Percentiles rank a stretch among this genome's conserved stretches.
Conservation (phyloP, 2,797 vertebrate genomes). For the Dryobates pubescens region DNA sequence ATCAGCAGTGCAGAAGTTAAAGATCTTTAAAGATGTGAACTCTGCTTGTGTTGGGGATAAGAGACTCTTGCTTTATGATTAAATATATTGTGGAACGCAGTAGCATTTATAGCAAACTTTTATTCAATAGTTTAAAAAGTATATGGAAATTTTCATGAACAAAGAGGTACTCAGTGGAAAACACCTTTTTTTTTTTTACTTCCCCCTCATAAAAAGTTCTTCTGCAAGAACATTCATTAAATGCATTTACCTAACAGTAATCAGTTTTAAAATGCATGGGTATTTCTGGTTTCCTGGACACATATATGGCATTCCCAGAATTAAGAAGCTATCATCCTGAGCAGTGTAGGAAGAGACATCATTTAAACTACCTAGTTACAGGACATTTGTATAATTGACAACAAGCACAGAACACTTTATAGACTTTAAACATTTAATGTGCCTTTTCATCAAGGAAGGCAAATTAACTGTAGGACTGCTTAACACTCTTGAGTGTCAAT, state of each 20-base stretch:
- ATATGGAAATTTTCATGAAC: constrained; percentile 54
- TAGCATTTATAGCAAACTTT: constrained; percentile 70
- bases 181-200: not conserved
- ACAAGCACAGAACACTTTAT: constrained; percentile 58
- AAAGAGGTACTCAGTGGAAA: constrained; percentile 44
- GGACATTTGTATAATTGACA: constrained; percentile 55
- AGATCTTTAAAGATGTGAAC: not conserved
- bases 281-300: constrained; percentile 18
- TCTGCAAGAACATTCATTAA: constrained; percentile 23
- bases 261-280: constrained; percentile 38
- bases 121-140: constrained; percentile 72
- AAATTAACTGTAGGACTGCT: constrained; percentile 33
- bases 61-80: not conserved
- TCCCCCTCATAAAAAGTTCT: constrained; percentile 22
- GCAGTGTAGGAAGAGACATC: constrained; percentile 43
- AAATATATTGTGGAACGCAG: constrained; percentile 58
- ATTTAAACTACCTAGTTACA: constrained; percentile 45
- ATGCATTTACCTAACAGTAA: constrained; percentile 39
- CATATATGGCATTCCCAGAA: constrained; percentile 36
- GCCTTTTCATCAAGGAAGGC: constrained; percentile 68
- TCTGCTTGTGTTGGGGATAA: not conserved
- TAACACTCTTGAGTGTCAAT: constrained; percentile 45
- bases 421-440: constrained; percentile 69
- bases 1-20: not conserved
- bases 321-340: constrained; percentile 60